Base-by-base conservation (phyloP, 2,113 vertebrate species). In the Potamarius usumacintae region DNA sequence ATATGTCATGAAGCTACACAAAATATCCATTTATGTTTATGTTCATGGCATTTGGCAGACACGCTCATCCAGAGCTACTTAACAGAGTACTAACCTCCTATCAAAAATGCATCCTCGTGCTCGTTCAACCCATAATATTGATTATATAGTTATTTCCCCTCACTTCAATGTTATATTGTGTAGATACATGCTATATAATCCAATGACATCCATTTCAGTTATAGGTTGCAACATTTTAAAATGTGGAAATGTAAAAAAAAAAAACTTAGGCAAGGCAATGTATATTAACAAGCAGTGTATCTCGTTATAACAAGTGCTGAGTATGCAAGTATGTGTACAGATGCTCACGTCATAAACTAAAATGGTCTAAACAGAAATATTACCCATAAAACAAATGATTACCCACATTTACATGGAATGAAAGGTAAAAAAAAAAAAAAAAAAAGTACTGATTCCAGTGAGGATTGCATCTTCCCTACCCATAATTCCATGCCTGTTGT, bases 381-480 rank as follows among this genome's bases (percentile, higher is more conserved):
- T 53, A 65, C n/a, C 42, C n/a, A 65, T 27, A 78, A 79, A 78
- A 11, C 65, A 76, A 86, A 52, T 63, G 2, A 77, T 55, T 86
- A 63, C 7, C 34, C 30, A 72, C 69, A 42, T 72, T 72, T 42
- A 48, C 18, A 74, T 74, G 42, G 71, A 50, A 48, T 74, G 34
- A 48, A 48, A 48, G 30, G 34, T 9, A 34, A 34, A 34, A 34
- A 48, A 22, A 74, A 22, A 10, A 34, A 34, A 34, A 34, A 48
- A 22, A 74, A 22, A 10, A 22, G 34, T 48, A 74, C 48, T 74
- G 42, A 3, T 30, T 83, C 25, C 48, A 57, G n/a, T 67, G 50
- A 81, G 62, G 63, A 82, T 87, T 11, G 76, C 86, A 89, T 62
- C 88, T 90, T 90, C 53, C 85, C 78, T 50, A 85, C 34, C 34